phyloP scores from a whole-genome alignment of 2,888 invertebrate species.

The Acanthoscelides obtectus region DNA sequence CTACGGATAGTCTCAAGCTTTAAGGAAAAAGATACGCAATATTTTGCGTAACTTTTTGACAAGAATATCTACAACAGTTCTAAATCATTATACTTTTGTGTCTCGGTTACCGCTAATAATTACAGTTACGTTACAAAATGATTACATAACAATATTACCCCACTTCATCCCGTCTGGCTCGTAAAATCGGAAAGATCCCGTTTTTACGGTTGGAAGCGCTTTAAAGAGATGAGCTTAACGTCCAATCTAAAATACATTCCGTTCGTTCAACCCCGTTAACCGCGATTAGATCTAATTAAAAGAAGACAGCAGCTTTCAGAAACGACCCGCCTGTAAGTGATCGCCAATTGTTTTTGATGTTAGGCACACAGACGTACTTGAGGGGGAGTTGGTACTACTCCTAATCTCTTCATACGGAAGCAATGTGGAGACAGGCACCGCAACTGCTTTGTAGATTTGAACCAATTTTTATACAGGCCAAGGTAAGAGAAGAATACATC shows the following conservation, averaged over 20 bases:
- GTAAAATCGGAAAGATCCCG: neutral
- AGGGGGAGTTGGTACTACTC: too few relatives aligned
- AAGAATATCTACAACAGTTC: too few relatives aligned
- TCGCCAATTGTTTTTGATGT: neutral
- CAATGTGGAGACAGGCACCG: too few relatives aligned
- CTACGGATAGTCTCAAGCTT: too few relatives aligned
- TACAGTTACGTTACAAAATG: neutral
- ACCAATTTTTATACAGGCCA: too few relatives aligned
- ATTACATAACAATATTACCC: neutral
- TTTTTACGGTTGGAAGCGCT: neutral
- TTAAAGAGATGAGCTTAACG: neutral
- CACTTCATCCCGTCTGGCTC: neutral
- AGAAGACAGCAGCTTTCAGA: neutral
- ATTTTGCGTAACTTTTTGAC: too few relatives aligned
- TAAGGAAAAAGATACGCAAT: too few relatives aligned
- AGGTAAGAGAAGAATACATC: too few relatives aligned
- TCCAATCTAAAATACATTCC: neutral
- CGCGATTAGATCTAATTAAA: neutral
- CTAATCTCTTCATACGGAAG: too few relatives aligned
- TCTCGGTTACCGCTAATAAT: neutral
- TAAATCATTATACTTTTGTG: too few relatives aligned
- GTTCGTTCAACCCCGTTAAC: neutral
- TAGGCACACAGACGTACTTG: neutral
- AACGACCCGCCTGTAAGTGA: neutral
- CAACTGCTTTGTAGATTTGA: too few relatives aligned